Percentiles rank a stretch among this genome's conserved stretches.
Evolutionary conservation across 2,113 vertebrate species (phyloP).

Genomic region (Dipodomys merriami): DNA sequence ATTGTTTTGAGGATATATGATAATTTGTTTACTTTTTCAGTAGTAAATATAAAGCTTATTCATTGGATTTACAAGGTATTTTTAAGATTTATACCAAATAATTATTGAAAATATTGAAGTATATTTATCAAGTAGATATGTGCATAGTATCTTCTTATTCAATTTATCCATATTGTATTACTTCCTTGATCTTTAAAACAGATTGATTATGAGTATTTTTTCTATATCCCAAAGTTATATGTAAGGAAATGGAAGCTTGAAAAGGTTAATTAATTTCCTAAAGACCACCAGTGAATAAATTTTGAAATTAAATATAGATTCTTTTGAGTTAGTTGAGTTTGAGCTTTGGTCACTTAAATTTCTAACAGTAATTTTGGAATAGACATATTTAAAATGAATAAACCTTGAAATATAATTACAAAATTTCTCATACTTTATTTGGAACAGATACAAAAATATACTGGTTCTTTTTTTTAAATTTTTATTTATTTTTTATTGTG

Average conservation of each 20-base stretch:
- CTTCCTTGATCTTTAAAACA: neutral
- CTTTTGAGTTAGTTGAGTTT: neutral
- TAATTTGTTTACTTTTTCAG: neutral
- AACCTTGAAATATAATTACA: conserved; percentile 8
- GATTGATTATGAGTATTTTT: neutral
- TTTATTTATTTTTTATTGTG: neutral
- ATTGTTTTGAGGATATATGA: neutral
- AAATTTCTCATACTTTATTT: conserved; percentile 1
- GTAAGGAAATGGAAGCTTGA: conserved; percentile 6
- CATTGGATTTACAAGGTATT: neutral
- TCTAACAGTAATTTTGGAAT: neutral
- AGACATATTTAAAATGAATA: conserved; percentile 34
- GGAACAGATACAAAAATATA: too few species aligned
- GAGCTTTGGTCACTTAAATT: conserved; percentile 31
- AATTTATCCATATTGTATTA: neutral
- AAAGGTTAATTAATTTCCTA: neutral
- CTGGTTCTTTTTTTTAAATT: neutral
- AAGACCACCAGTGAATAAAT: neutral
- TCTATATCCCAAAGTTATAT: neutral
- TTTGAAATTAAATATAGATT: neutral
- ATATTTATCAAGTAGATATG: neutral
- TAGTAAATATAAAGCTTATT: neutral
- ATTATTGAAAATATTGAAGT: neutral
- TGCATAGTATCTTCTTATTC: neutral
- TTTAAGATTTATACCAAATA: neutral